Evolutionary conservation across 2,888 invertebrate species (phyloP).

Genomic region (Leucozona laternaria): DNA sequence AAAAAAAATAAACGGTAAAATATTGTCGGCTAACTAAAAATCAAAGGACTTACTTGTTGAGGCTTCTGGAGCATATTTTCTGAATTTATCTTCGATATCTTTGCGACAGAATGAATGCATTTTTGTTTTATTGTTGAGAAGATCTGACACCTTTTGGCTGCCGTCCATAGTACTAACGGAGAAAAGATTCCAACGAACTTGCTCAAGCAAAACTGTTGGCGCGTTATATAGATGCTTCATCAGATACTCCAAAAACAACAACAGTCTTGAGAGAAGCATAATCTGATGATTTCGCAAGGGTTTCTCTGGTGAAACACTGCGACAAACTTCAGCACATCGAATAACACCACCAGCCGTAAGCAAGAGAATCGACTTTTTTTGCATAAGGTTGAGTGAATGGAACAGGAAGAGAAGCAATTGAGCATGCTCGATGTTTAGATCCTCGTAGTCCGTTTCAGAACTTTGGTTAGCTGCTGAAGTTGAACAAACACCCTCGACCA

Average conservation of each 20-base stretch:
- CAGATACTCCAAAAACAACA: conserved; percentile 95
- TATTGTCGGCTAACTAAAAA: neutral
- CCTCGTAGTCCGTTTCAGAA: conserved; percentile 84
- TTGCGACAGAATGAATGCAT: conserved; percentile 88
- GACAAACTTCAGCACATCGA: conserved; percentile 87
- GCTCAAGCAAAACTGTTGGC: conserved; percentile 92
- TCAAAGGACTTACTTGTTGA: conserved; percentile 79
- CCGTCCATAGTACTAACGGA: conserved; percentile 86
- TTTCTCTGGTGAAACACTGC: conserved; percentile 82
- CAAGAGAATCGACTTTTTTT: conserved; percentile 96
- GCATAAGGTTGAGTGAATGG: conserved; percentile 97
- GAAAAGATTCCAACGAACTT: conserved; percentile 94
- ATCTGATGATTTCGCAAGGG: conserved; percentile 87
- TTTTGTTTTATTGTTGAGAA: conserved; percentile 85
- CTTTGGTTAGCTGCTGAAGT: conserved; percentile 77
- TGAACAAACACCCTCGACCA: conserved; percentile 91
- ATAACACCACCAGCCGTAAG: conserved; percentile 91
- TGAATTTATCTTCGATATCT: conserved; percentile 90
- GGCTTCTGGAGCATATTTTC: conserved; percentile 85
- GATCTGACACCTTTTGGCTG: conserved; percentile 85
- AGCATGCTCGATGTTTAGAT: conserved; percentile 97
- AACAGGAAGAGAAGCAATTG: conserved; percentile 96
- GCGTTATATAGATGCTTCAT: conserved; percentile 98
- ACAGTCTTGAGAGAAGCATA: conserved; percentile 91
- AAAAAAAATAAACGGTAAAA: conserved; percentile 9